Evolutionary conservation across 2,797 vertebrate genomes (phyloP).

Genomic region (Clarias platycephalus): DNA sequence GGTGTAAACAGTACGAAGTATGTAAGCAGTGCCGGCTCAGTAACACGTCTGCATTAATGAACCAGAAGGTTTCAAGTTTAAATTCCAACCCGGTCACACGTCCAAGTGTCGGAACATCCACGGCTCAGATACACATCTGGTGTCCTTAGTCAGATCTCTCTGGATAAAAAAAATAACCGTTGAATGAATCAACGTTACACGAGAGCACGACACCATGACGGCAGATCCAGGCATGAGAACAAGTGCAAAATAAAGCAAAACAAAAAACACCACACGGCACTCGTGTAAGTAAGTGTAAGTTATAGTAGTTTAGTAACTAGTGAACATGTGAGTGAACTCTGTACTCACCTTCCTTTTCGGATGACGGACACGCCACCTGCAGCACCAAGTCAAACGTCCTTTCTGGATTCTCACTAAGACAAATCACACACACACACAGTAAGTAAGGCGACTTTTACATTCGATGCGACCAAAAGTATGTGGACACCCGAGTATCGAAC

Average conservation of each 20-base stretch:
- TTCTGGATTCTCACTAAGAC: constrained; percentile 88
- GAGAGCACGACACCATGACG: not conserved
- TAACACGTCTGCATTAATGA: not conserved
- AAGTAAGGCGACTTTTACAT: not conserved
- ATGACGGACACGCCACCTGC: constrained; percentile 87
- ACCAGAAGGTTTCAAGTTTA: not conserved
- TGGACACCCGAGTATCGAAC: not conserved
- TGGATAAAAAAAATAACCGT: not conserved
- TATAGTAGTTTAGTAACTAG: not conserved
- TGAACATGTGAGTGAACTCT: not conserved
- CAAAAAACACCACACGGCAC: no score
- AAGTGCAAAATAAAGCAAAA: not conserved
- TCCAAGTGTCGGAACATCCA: not conserved
- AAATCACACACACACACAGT: constrained; percentile 20
- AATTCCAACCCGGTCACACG: not conserved
- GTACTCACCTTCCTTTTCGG: constrained; percentile 86
- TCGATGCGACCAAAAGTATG: not conserved
- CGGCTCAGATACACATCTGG: not conserved
- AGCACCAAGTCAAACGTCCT: constrained; percentile 94
- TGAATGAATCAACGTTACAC: not conserved
- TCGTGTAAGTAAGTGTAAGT: no score
- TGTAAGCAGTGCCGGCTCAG: not conserved
- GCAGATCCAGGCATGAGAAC: no score
- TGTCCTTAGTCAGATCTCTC: not conserved
- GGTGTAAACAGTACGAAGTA: not conserved